Evolutionary conservation across 2,888 invertebrate genomes (phyloP).

Genomic region (Mechanitis mazaeus): DNA sequence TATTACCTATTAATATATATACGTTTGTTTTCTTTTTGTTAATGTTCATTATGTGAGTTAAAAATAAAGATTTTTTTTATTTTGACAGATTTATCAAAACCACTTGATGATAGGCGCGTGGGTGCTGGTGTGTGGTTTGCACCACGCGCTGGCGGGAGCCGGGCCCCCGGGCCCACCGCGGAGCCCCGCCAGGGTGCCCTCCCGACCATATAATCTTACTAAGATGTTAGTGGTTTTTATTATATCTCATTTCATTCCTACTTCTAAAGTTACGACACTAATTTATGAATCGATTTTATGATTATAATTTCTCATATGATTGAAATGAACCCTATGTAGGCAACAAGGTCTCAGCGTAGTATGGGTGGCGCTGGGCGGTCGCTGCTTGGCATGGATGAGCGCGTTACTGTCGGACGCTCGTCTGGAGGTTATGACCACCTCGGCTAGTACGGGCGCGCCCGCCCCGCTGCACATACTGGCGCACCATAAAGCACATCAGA

Average conservation of each 20-base stretch:
- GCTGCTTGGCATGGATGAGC: constrained; percentile 86
- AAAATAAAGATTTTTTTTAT: constrained; percentile 7
- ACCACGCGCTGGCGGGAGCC: constrained; percentile 85
- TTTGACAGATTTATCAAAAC: constrained; percentile 87
- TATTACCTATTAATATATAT: constrained; percentile 9
- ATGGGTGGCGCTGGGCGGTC: constrained; percentile 91
- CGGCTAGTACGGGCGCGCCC: constrained; percentile 41
- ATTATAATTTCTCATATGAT: not conserved
- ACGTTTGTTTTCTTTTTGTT: not conserved
- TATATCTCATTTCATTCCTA: not conserved
- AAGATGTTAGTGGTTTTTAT: constrained; percentile 54
- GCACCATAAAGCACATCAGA: constrained; percentile 81
- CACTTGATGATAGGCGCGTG: constrained; percentile 92
- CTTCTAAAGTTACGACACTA: too few relatives aligned
- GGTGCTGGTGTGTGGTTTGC: constrained; percentile 90
- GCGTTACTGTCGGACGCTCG: constrained; percentile 86
- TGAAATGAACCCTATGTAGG: constrained; percentile 48
- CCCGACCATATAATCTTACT: constrained; percentile 65
- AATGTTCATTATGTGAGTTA: too few relatives aligned
- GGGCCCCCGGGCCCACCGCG: constrained; percentile 74
- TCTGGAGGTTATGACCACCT: constrained; percentile 77
- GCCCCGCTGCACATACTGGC: constrained; percentile 80
- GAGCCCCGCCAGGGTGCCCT: constrained; percentile 64
- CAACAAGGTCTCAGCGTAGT: constrained; percentile 93
- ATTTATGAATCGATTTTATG: too few relatives aligned